Base-by-base conservation (phyloP, 2,888 invertebrate genomes). In the Pasiphila rectangulata region DNA sequence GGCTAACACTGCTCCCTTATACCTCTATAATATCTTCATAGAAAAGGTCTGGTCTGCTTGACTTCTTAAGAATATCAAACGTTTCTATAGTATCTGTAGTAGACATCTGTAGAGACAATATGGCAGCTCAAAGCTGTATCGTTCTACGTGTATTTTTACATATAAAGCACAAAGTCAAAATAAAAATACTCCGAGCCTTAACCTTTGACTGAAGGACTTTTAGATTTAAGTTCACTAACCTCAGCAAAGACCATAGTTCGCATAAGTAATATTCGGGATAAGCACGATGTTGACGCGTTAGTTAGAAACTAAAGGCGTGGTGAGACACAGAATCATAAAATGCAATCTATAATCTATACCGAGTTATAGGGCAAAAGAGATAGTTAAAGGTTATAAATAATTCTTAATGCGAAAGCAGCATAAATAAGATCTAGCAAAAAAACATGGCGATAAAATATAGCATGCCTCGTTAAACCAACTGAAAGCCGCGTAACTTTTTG, bases 391-490 rank as follows among this genome's bases (percentile, higher is more conserved):
- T n/a, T n/a, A n/a, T n/a, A n/a, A n/a, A n/a, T n/a, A n/a, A n/a
- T 13, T 38, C 6, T 16, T 30, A n/a, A n/a, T n/a, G 7, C 16
- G 27, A 49, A 49, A 61, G 56, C 57, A 63, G 46, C 46, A 57
- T 55, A 56, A 58, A 59, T 46, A 54, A 55, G 45, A 44, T 56
- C 48, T 53, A 41, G 45, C 58, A 63, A 61, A 61, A n/a, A 64
- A 59, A 42, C 58, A 56, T 49, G 51, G 56, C 54, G 63, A 57
- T 59, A 51, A 52, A 57, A 56, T 53, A 48, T 37, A 10, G 44
- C 38, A 57, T 40, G 67, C 61, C 48, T 70, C 69, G 61, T 70
- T 69, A 66, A 63, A 60, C 63, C 47, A 39, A 37, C 54, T 57
- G 59, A 63, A 59, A 62, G 56, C 59, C 54, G 59, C 59, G 53